A percentile compares a stretch with the other conserved stretches of the same genome.
These are phyloP conservation scores for Ctenopoma kingsleyae DNA, from an alignment of 2,797 vertebrate genomes.

Conservation along the genomic window DNA sequence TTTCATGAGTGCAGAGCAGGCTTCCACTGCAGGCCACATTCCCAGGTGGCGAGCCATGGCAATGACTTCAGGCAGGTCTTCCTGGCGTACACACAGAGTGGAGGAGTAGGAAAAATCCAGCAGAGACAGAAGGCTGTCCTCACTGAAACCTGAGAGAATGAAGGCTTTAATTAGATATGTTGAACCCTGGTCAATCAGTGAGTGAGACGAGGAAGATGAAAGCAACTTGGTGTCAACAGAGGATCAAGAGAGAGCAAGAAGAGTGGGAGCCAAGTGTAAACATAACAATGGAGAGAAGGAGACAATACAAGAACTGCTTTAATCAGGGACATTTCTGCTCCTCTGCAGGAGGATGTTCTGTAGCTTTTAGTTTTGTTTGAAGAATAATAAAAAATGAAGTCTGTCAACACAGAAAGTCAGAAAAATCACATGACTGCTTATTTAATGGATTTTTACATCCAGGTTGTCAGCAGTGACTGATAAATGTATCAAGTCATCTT, in stretches of 20 bases:
- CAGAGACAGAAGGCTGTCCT: slow-evolving; percentile 85
- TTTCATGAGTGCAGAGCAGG: slow-evolving; percentile 84
- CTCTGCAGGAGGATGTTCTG: no score
- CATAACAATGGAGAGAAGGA: slow-evolving; percentile 13
- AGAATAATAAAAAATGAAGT: not conserved
- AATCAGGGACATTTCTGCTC: slow-evolving; percentile 36
- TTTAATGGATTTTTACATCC: no score
- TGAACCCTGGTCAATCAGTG: slow-evolving; percentile 32
- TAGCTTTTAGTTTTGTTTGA: slow-evolving; percentile 1
- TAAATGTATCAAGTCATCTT: not conserved
- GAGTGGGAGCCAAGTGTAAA: slow-evolving; percentile 37
- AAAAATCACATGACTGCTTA: no score
- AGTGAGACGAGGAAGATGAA: slow-evolving; percentile 39
- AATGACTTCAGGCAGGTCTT: slow-evolving; percentile 84
- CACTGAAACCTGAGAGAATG: slow-evolving; percentile 79
- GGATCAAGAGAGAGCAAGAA: slow-evolving; percentile 32
- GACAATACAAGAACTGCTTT: slow-evolving; percentile 43
- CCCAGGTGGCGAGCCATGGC: slow-evolving; percentile 88
- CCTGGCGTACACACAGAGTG: slow-evolving; percentile 81
- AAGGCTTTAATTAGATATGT: slow-evolving; percentile 43
- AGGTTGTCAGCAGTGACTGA: not conserved
- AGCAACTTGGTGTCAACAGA: slow-evolving; percentile 22
- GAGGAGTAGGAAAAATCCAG: slow-evolving; percentile 89
- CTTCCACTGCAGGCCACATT: slow-evolving; percentile 89
- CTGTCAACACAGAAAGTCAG: not conserved